Evolutionary conservation across 2,888 invertebrate species (phyloP).

Genomic region (Pollenia angustigena): DNA sequence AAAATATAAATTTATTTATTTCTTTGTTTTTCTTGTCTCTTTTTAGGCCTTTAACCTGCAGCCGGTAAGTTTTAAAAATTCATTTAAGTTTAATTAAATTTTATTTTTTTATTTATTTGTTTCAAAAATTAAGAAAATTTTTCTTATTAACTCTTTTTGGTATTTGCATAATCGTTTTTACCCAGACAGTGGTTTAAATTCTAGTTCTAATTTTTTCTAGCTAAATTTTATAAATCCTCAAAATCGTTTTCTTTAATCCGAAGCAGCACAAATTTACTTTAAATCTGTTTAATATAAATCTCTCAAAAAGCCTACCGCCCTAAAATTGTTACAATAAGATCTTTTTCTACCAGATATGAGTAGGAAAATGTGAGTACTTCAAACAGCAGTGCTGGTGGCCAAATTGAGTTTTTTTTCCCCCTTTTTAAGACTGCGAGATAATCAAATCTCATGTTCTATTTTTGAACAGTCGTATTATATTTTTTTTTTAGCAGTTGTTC

Average conservation of each 20-base stretch:
- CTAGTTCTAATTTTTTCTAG: no score
- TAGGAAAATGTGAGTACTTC: neutral
- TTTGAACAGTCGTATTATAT: slow-evolving; percentile 41
- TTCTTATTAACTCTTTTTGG: no score
- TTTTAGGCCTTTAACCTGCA: no score
- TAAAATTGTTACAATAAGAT: slow-evolving; percentile 17
- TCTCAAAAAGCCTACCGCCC: neutral
- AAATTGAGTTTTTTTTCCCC: slow-evolving; percentile 31
- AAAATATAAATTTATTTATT: no score
- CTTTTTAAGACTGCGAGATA: slow-evolving; percentile 43
- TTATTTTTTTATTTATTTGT: no score
- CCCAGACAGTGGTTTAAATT: no score
- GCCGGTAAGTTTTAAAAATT: no score
- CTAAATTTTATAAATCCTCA: no score
- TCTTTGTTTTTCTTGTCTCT: no score
- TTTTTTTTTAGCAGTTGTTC: neutral
- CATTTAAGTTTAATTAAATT: no score
- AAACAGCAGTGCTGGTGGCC: slow-evolving; percentile 55
- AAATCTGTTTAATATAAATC: slow-evolving; percentile 3
- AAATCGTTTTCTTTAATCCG: neutral
- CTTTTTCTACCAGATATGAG: neutral
- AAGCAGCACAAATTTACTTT: neutral
- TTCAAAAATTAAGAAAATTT: no score
- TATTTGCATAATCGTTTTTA: no score
- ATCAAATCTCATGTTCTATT: slow-evolving; percentile 59